phyloP scores from a whole-genome alignment of 2,113 vertebrate genomes.

The Halcyon malimbica region DNA sequence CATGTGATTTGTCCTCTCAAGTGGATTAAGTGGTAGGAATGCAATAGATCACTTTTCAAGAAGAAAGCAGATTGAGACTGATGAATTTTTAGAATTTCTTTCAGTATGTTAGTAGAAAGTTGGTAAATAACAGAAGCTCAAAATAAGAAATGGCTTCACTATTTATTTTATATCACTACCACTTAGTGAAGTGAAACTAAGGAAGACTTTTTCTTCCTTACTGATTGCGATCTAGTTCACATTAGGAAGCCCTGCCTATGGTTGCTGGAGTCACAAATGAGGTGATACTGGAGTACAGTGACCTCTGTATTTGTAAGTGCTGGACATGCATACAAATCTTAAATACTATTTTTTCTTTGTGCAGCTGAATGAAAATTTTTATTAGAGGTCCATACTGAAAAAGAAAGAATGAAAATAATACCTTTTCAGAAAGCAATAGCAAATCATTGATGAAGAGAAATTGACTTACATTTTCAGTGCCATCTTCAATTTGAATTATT shows the following conservation, averaged over 20 bases:
- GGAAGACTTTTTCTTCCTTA: not conserved
- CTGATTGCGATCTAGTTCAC: not conserved
- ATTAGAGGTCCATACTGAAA: not conserved
- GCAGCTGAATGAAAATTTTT: not conserved
- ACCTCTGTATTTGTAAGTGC: not conserved
- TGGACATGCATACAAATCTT: not conserved
- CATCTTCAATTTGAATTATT: not conserved
- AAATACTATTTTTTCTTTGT: not conserved
- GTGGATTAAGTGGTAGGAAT: not conserved
- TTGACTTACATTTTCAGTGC: not conserved
- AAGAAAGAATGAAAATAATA: not conserved
- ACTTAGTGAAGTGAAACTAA: not conserved
- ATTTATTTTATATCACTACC: not conserved
- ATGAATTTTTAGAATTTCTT: not conserved
- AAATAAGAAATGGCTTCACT: not conserved
- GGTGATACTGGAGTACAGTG: accelerated
- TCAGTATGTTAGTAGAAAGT: not conserved
- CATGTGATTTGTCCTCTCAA: not conserved
- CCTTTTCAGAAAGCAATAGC: not conserved
- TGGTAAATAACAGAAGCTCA: not conserved
- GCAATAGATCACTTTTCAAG: not conserved
- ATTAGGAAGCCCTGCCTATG: not conserved
- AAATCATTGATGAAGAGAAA: not conserved
- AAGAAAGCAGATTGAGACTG: not conserved
- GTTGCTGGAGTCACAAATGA: not conserved